Evolutionary conservation across 2,888 invertebrate genomes (phyloP).

Genomic region (Tenthredo notha): DNA sequence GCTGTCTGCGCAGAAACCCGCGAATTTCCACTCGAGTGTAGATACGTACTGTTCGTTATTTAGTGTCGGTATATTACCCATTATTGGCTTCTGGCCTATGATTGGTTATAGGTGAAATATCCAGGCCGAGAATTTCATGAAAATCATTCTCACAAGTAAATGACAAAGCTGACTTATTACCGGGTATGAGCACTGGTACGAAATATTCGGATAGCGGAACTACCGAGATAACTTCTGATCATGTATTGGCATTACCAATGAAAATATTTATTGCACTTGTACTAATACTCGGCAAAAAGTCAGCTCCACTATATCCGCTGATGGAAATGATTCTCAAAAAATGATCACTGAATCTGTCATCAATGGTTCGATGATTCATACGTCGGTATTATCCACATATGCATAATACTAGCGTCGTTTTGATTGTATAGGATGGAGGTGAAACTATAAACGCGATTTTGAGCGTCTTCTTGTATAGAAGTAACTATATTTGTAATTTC

Average conservation of each 20-base stretch:
- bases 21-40: not conserved
- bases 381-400: not conserved
- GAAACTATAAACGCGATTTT: not conserved
- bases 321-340: not conserved
- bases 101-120: not conserved
- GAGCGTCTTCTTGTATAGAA: not conserved
- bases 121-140: not conserved
- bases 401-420: not conserved
- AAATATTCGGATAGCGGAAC: not conserved
- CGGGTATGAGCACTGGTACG: not conserved
- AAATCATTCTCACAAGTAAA: not conserved
- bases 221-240: not conserved
- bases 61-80: not conserved
- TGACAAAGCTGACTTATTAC: not conserved
- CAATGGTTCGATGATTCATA: not conserved
- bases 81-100: not conserved
- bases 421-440: not conserved
- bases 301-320: not conserved
- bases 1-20: not conserved
- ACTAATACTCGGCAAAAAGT: not conserved
- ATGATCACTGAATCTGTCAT: not conserved
- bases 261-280: not conserved
- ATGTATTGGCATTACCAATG: not conserved
- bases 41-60: not conserved
- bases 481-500: not conserved